These are phyloP conservation scores for Escarpia spicata DNA, from an alignment of 2,888 invertebrate species.

Conservation along the genomic window DNA sequence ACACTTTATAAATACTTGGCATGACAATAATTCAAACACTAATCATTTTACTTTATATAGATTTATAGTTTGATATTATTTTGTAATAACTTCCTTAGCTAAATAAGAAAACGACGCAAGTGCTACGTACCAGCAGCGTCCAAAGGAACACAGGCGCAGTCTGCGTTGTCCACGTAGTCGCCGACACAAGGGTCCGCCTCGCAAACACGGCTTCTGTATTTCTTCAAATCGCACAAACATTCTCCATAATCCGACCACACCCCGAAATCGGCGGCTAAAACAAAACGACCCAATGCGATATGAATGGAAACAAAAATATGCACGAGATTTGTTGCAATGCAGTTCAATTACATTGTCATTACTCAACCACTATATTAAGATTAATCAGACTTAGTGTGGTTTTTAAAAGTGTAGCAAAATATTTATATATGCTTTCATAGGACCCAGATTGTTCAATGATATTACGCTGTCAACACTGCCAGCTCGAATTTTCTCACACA, in stretches of 20 bases:
- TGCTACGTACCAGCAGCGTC: background rate
- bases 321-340: too few relatives aligned
- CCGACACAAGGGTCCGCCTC: background rate
- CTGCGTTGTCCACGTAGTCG: background rate
- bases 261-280: conserved; percentile 21
- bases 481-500: too few relatives aligned
- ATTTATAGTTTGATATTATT: too few relatives aligned
- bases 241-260: background rate
- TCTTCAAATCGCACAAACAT: background rate
- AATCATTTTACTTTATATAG: too few relatives aligned
- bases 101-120: too few relatives aligned
- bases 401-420: background rate
- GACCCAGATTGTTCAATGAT: too few relatives aligned
- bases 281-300: background rate
- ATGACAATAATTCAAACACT: too few relatives aligned
- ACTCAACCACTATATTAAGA: background rate
- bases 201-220: conserved; percentile 19
- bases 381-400: background rate
- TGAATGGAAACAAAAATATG: too few relatives aligned
- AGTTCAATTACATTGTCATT: background rate
- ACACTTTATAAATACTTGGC: too few relatives aligned
- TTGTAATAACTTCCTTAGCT: too few relatives aligned
- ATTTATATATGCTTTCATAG: background rate
- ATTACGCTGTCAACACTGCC: too few relatives aligned
- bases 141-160: conserved; percentile 14